Conservation (phyloP, 64 coral and sea anemone genomes). For the Anthopleura sola region DNA sequence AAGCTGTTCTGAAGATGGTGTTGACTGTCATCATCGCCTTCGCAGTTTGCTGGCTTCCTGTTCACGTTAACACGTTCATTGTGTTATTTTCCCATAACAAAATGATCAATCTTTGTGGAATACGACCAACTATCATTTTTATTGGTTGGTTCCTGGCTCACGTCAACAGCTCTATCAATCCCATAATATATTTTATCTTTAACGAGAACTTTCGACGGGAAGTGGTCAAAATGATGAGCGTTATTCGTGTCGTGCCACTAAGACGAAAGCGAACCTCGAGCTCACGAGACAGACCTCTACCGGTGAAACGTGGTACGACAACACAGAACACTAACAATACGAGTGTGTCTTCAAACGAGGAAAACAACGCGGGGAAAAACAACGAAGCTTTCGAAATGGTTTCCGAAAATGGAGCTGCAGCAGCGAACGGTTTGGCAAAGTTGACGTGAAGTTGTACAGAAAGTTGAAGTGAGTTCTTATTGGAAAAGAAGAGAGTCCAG, state of each 20-base stretch:
- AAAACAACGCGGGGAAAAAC: background rate
- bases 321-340: background rate
- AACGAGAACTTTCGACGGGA: constrained; percentile 44
- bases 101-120: constrained; percentile 3
- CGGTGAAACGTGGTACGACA: background rate
- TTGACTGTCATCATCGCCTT: constrained; percentile 28
- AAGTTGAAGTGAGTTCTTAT: no score
- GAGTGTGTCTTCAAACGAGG: background rate
- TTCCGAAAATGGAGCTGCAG: background rate
- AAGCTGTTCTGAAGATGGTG: constrained; percentile 53
- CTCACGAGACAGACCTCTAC: background rate
- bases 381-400: constrained; percentile 25
- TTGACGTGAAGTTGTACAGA: background rate
- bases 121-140: constrained; percentile 12
- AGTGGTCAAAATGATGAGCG: background rate
- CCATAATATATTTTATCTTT: constrained; percentile 39
- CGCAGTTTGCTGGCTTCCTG: constrained; percentile 39
- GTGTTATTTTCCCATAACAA: background rate
- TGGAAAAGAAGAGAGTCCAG: no score
- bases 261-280: background rate
- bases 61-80: constrained; percentile 32
- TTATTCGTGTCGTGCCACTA: background rate
- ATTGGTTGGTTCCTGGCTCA: constrained; percentile 59
- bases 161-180: constrained; percentile 44
- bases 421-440: background rate